Evolutionary conservation across 2,797 vertebrate species (phyloP).

Genomic region (Bufotes viridis): DNA sequence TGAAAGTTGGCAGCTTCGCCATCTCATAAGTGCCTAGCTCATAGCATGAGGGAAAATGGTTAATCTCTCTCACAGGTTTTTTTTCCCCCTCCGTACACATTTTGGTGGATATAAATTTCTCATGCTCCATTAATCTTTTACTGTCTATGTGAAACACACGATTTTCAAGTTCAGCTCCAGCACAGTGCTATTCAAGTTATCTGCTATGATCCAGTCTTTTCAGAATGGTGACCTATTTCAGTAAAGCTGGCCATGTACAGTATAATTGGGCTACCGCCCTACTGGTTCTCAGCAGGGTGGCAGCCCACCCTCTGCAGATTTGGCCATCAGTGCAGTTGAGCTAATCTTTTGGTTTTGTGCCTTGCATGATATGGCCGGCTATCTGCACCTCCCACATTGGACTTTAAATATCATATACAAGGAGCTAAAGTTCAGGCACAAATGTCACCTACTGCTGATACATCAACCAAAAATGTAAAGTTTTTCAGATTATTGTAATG

Average conservation of each 20-base stretch:
- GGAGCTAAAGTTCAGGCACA: background rate
- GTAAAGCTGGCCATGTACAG: background rate
- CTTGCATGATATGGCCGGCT: background rate
- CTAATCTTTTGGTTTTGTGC: background rate
- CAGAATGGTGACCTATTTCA: background rate
- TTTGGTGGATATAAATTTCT: slow-evolving; percentile 26
- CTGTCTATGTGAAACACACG: slow-evolving; percentile 4
- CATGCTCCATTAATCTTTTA: slow-evolving; percentile 17
- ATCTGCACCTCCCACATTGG: background rate
- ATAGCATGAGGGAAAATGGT: background rate
- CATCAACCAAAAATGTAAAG: background rate
- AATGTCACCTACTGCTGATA: background rate
- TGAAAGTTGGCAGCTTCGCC: background rate
- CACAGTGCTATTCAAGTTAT: background rate
- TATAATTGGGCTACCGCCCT: background rate
- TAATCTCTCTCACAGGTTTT: slow-evolving; percentile 8
- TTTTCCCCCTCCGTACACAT: background rate
- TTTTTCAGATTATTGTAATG: background rate
- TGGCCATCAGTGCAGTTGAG: background rate
- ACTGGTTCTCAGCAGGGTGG: background rate
- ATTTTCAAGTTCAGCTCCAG: slow-evolving; percentile 3
- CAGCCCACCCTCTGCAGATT: background rate
- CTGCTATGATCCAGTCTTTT: background rate
- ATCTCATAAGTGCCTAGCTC: background rate
- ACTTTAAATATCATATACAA: background rate